Percentiles rank a stretch among this genome's conserved stretches.
Conservation (phyloP, 2,113 vertebrate species). For the Nycticorax nycticorax region DNA sequence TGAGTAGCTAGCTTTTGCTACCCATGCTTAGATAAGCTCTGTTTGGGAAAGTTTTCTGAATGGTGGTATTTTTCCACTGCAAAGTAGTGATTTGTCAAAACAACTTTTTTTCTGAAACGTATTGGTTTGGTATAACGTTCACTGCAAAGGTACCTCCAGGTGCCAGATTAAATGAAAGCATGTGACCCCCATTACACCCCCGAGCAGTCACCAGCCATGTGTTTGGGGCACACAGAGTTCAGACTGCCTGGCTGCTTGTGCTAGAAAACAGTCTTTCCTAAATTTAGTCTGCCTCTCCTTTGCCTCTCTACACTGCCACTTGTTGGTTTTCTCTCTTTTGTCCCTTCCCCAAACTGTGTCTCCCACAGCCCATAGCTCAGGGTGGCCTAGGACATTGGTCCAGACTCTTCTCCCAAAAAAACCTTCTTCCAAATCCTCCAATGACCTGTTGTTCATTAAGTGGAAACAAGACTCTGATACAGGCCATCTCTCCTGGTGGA, state of each 20-base stretch:
- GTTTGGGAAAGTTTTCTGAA: background rate
- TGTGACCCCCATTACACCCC: background rate
- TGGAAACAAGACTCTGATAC: background rate
- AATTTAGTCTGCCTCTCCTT: background rate
- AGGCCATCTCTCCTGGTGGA: background rate
- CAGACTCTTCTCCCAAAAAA: background rate
- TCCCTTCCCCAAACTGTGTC: background rate
- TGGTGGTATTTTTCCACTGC: background rate
- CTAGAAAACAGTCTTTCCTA: background rate
- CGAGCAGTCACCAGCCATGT: background rate
- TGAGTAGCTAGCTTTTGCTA: background rate
- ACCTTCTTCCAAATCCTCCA: background rate
- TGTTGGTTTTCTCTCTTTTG: background rate
- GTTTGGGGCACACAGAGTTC: fast-evolving
- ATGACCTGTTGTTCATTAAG: background rate
- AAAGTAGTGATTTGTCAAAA: background rate
- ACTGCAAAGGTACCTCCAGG: background rate
- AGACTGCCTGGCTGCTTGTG: background rate
- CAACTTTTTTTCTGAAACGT: background rate
- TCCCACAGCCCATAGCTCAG: background rate
- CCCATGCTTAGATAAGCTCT: background rate
- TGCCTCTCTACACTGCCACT: background rate
- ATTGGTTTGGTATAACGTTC: background rate
- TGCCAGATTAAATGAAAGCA: background rate
- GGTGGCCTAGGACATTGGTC: background rate